These are phyloP conservation scores for Agrochola lota DNA, from an alignment of 2,888 invertebrate genomes.

Conservation along the genomic window DNA sequence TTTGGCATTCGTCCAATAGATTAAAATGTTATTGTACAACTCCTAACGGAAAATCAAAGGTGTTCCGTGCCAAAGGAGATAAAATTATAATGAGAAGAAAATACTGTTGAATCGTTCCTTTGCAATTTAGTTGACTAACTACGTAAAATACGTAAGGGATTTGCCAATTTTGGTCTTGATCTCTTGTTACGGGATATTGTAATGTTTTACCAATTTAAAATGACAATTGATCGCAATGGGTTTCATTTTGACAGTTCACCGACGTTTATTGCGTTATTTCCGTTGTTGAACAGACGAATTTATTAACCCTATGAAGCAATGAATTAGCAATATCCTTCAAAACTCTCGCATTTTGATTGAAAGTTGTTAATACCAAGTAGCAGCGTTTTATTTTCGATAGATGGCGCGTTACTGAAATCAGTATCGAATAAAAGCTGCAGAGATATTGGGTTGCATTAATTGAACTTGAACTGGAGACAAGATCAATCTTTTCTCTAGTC, in stretches of 20 bases:
- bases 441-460: background rate
- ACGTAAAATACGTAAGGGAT: background rate
- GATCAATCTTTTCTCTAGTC: background rate
- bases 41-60: slow-evolving; percentile 14
- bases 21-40: background rate
- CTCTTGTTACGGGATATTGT: background rate
- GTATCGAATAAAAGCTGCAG: background rate
- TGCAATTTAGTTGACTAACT: background rate
- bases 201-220: background rate
- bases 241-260: too few relatives aligned
- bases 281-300: too few relatives aligned
- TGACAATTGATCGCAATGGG: too few relatives aligned
- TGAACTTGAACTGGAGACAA: background rate
- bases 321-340: too few relatives aligned
- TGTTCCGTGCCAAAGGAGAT: slow-evolving; percentile 24
- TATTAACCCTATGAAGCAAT: too few relatives aligned
- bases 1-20: slow-evolving; percentile 38
- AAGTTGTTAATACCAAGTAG: background rate
- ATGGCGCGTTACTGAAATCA: background rate
- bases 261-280: too few relatives aligned
- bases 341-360: too few relatives aligned
- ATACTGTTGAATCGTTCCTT: background rate
- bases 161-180: too few relatives aligned
- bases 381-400: background rate
- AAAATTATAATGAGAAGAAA: background rate